A percentile compares a stretch with the other conserved stretches of the same genome.
Conservation (phyloP, 2,888 invertebrate species). For the Lydus trimaculatus region DNA sequence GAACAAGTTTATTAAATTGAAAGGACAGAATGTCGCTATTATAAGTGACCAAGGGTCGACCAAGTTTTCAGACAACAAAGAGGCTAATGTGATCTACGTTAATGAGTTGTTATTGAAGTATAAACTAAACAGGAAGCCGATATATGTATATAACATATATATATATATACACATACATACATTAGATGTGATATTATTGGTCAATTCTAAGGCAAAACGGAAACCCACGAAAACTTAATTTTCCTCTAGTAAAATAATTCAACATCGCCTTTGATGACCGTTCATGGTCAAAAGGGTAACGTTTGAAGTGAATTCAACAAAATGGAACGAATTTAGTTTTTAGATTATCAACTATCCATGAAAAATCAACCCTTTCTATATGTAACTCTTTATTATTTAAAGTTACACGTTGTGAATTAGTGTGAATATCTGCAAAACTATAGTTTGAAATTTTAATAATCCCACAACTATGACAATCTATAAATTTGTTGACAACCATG, state of each 20-base stretch:
- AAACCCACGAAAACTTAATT: conserved; percentile 38
- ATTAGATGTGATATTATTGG: conserved; percentile 21
- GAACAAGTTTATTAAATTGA: neutral
- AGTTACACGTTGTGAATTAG: neutral
- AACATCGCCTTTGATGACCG: conserved; percentile 31
- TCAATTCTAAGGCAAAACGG: conserved; percentile 31
- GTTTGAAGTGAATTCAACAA: conserved; percentile 1
- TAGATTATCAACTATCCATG: neutral
- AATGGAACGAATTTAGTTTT: conserved; percentile 1
- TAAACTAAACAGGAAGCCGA: conserved; percentile 42
- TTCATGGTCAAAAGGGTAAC: neutral
- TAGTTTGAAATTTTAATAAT: conserved; percentile 2
- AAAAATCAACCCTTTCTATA: neutral
- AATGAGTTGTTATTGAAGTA: conserved; percentile 53
- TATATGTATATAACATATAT: conserved; percentile 23
- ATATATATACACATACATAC: neutral
- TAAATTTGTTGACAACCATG: conserved; percentile 46
- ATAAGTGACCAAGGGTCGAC: conserved; percentile 48
- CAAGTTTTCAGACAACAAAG: conserved; percentile 53
- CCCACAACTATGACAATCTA: conserved; percentile 28
- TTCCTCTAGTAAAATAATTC: conserved; percentile 29
- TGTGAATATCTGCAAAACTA: neutral
- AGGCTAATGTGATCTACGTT: conserved; percentile 51
- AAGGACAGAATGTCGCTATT: conserved; percentile 23
- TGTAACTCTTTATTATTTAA: neutral